A percentile compares a stretch with the other conserved stretches of the same genome.
Evolutionary conservation across 1,140 invertebrate species (phyloP).

Genomic region (Leptoteleia sp.): DNA sequence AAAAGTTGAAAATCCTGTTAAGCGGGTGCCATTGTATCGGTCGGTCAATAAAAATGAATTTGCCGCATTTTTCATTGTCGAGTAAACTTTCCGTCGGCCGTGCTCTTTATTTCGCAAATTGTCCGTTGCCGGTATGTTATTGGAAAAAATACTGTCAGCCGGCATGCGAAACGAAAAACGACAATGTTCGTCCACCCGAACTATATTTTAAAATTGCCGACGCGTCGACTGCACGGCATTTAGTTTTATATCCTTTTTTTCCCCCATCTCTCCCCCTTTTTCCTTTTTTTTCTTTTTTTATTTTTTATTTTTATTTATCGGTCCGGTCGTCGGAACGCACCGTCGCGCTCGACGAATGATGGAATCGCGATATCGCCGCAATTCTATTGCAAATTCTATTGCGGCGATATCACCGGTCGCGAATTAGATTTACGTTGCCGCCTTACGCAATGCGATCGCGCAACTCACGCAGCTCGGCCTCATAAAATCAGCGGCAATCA

Average conservation of each 20-base stretch:
- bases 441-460: slow-evolving; percentile 58
- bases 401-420: too few relatives aligned
- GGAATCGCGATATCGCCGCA: slow-evolving; percentile 67
- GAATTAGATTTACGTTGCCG: slow-evolving; percentile 68
- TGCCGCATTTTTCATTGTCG: slow-evolving; percentile 39
- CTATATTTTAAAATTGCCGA: slow-evolving; percentile 62
- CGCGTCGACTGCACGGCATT: slow-evolving; percentile 62
- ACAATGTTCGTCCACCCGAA: slow-evolving; percentile 38
- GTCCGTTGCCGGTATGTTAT: slow-evolving; percentile 54
- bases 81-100: slow-evolving; percentile 29
- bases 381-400: too few relatives aligned
- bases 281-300: too few relatives aligned
- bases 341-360: slow-evolving; percentile 66
- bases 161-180: slow-evolving; percentile 50
- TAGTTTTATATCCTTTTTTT: slow-evolving; percentile 63
- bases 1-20: too few relatives aligned
- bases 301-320: slow-evolving; percentile 70
- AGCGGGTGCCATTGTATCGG: slow-evolving; percentile 30
- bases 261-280: too few relatives aligned
- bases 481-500: slow-evolving; percentile 58
- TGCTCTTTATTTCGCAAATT: slow-evolving; percentile 61
- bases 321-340: slow-evolving; percentile 56
- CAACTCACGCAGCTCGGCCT: slow-evolving; percentile 34
- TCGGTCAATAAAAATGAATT: slow-evolving; percentile 50
- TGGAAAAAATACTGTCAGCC: slow-evolving; percentile 61